phyloP scores from a whole-genome alignment of 2,797 vertebrate genomes.

The Onychomys leucogaster region DNA sequence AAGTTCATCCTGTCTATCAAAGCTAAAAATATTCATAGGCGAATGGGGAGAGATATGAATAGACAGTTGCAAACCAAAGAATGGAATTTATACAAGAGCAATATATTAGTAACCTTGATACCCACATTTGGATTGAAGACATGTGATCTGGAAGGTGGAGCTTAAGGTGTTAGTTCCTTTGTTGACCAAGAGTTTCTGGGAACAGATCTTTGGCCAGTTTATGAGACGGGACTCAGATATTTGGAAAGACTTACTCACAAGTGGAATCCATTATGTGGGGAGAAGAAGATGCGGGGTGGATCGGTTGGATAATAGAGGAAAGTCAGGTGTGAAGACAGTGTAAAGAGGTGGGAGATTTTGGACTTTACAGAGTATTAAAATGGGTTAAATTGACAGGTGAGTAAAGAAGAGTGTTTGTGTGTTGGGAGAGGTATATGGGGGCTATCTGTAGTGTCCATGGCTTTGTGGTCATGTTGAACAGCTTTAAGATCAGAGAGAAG shows the following conservation, averaged over 20 bases:
- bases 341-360: not conserved
- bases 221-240: not conserved
- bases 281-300: not conserved
- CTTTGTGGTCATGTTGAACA: not conserved
- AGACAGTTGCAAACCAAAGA: not conserved
- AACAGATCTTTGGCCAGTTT: not conserved
- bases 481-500: not conserved
- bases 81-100: not conserved
- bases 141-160: slow-evolving; percentile 17
- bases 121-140: not conserved
- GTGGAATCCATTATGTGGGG: rapidly evolving
- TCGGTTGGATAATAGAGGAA: not conserved
- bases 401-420: not conserved
- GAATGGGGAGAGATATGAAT: not conserved
- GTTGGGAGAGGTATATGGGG: not conserved
- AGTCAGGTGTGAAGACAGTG: not conserved
- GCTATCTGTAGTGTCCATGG: not conserved
- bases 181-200: not conserved
- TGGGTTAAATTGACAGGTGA: not conserved
- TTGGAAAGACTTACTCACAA: not conserved
- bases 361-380: not conserved
- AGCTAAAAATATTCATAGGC: not conserved
- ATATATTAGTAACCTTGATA: not conserved
- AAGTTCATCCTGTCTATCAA: not conserved
- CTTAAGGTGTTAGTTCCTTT: not conserved